Evolutionary conservation across 2,888 invertebrate genomes (phyloP).

Genomic region (Sussaba pulchella): DNA sequence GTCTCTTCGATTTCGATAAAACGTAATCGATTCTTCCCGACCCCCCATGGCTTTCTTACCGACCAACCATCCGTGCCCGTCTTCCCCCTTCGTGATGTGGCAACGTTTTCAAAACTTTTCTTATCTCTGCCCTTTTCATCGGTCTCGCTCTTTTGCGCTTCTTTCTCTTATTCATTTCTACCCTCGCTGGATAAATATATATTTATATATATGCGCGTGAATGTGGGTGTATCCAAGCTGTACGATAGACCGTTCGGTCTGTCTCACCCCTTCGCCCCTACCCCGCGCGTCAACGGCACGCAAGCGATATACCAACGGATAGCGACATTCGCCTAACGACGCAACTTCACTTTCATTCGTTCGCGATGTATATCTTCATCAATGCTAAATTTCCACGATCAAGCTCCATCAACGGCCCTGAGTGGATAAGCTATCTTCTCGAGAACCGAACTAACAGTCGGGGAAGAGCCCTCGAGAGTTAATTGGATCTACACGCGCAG

Average conservation of each 20-base stretch:
- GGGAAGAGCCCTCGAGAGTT: slow-evolving; percentile 22
- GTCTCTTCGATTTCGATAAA: slow-evolving; percentile 69
- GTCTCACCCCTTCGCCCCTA: no score
- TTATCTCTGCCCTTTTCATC: slow-evolving; percentile 60
- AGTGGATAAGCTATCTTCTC: slow-evolving; percentile 36
- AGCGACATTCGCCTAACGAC: slow-evolving; percentile 63
- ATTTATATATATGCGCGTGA: background rate
- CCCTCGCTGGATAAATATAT: slow-evolving; percentile 43
- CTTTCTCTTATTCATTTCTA: slow-evolving; percentile 46
- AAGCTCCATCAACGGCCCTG: slow-evolving; percentile 22
- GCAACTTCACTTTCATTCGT: slow-evolving; percentile 26
- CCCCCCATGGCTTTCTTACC: slow-evolving; percentile 51
- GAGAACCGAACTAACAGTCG: background rate
- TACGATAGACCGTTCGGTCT: slow-evolving; percentile 49
- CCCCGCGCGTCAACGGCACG: slow-evolving; percentile 56
- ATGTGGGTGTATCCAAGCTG: no score
- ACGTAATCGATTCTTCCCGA: slow-evolving; percentile 69
- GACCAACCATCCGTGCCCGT: slow-evolving; percentile 46
- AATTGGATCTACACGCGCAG: slow-evolving; percentile 38
- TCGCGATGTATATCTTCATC: slow-evolving; percentile 52
- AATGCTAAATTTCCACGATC: slow-evolving; percentile 49
- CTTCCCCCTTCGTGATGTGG: slow-evolving; percentile 55
- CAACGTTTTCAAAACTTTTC: slow-evolving; percentile 70
- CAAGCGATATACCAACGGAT: slow-evolving; percentile 59
- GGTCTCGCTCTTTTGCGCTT: slow-evolving; percentile 28